phyloP scores from a whole-genome alignment of 2,113 vertebrate genomes.

The Bothrops jararaca region DNA sequence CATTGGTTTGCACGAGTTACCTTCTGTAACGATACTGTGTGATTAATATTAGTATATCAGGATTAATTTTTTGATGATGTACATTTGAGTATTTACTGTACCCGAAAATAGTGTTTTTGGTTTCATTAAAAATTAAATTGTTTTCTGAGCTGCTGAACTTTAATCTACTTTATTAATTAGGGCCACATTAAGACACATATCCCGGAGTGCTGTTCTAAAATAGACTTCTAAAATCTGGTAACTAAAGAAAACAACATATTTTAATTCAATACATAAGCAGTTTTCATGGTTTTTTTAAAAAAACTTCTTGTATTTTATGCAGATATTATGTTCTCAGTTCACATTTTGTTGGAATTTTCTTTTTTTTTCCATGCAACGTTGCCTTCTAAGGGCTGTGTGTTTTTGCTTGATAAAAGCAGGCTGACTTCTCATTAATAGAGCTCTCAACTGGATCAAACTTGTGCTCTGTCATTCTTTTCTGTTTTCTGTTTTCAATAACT shows the following conservation, averaged over 20 bases:
- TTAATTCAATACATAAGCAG: constrained; percentile 19
- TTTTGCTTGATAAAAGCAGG: neutral
- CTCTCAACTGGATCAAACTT: constrained; percentile 6
- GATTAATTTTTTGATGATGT: neutral
- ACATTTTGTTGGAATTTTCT: neutral
- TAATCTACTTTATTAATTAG: constrained; percentile 41
- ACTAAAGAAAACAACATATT: constrained; percentile 35
- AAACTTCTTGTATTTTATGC: constrained; percentile 35
- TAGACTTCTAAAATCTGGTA: constrained; percentile 16
- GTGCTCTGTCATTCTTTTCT: neutral
- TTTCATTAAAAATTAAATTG: constrained; percentile 49
- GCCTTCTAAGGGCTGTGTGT: neutral
- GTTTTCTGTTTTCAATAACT: neutral
- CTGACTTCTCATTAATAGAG: constrained; percentile 13
- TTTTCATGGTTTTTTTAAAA: neutral
- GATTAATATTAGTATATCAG: constrained; percentile 11
- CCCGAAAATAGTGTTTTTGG: constrained; percentile 10
- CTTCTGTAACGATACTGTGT: neutral
- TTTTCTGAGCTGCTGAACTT: neutral
- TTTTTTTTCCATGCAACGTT: neutral
- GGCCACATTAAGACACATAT: constrained; percentile 29
- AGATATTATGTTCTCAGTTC: constrained; percentile 52
- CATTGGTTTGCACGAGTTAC: neutral
- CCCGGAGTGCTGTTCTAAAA: constrained; percentile 28
- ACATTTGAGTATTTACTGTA: neutral